Conservation (phyloP, 2,113 vertebrate genomes). For the Pseudorectes ferrugineus region DNA sequence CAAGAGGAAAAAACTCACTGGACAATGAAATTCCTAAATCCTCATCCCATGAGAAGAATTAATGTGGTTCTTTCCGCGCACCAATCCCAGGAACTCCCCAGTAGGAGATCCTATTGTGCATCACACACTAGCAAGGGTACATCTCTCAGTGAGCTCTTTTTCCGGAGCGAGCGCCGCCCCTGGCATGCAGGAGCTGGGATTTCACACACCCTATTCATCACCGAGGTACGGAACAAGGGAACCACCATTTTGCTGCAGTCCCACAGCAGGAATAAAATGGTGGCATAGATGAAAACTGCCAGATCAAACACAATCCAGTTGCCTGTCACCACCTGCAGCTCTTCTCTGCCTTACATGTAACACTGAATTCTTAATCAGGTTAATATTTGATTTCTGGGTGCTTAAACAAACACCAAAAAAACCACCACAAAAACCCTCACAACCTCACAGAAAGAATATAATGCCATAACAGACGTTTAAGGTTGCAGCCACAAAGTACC, state of each 20-base stretch:
- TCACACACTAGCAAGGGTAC: not conserved
- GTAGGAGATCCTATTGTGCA: not conserved
- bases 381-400: constrained; percentile 51
- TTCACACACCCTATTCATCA: not conserved
- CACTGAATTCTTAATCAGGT: constrained; percentile 58
- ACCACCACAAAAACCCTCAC: not conserved
- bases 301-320: constrained; percentile 49
- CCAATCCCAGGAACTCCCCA: not conserved
- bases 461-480: not conserved
- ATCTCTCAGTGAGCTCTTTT: not conserved
- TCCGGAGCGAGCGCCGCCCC: not conserved
- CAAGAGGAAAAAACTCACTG: rapidly evolving
- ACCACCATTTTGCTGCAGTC: constrained; percentile 66
- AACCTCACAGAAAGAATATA: not conserved
- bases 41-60: constrained; percentile 22
- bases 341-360: constrained; percentile 35
- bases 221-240: not conserved
- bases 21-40: constrained; percentile 54
- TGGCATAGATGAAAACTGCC: constrained; percentile 65
- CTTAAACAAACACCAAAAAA: constrained; percentile 15
- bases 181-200: not conserved
- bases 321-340: constrained; percentile 57
- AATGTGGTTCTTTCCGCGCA: not conserved
- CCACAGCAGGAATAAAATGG: constrained; percentile 56
- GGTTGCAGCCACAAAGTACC: not conserved